Conservation (phyloP, 2,888 invertebrate species). For the Nowickia ferox region DNA sequence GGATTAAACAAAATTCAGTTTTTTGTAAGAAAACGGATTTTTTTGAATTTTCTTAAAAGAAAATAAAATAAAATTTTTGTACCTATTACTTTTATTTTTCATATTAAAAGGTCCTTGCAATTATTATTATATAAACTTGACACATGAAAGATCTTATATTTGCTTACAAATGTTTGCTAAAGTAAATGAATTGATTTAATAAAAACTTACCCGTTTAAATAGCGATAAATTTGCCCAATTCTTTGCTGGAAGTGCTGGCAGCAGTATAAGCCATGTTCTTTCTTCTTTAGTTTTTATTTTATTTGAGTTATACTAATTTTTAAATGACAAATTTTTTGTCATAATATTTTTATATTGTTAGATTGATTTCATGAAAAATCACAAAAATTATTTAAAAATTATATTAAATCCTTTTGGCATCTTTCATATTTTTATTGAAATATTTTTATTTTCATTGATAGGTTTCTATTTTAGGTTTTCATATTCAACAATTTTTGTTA, state of each 20-base stretch:
- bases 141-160: too few relatives aligned
- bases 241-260: neutral
- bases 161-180: too few relatives aligned
- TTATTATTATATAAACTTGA: too few relatives aligned
- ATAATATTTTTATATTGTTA: neutral
- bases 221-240: neutral
- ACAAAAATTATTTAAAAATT: neutral
- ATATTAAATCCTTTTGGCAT: conserved; percentile 3
- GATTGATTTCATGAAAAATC: neutral
- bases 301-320: conserved; percentile 5
- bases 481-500: neutral
- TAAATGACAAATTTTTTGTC: neutral
- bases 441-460: neutral
- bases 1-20: neutral
- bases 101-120: too few relatives aligned
- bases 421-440: neutral
- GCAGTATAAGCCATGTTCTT: neutral
- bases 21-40: neutral
- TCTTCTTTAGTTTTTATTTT: conserved; percentile 5
- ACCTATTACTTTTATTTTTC: too few relatives aligned
- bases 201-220: conserved; percentile 42
- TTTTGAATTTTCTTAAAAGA: too few relatives aligned
- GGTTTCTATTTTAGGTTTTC: conserved; percentile 3
- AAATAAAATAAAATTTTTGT: too few relatives aligned
- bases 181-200: neutral